phyloP scores from a whole-genome alignment of 2,113 vertebrate species.

The Hippocampus zosterae region DNA sequence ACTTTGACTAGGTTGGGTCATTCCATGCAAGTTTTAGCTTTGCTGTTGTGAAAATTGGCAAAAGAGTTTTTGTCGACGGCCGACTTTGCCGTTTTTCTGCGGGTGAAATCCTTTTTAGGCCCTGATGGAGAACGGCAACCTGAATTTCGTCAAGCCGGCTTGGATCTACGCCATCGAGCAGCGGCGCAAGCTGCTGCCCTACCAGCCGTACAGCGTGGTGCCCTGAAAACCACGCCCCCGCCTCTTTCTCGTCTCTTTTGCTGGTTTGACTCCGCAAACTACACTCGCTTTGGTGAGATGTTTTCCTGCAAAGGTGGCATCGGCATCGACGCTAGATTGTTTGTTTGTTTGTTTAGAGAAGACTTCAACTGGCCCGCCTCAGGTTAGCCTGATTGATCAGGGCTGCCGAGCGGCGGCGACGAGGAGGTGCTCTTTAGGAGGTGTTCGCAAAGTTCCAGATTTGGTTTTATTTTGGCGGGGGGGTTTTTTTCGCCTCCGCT shows the following conservation, averaged over 20 bases:
- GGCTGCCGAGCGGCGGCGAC: slow-evolving; percentile 18
- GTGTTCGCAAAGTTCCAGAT: slow-evolving; percentile 24
- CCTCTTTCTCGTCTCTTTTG: neutral
- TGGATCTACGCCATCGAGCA: slow-evolving; percentile 88
- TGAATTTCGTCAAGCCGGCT: slow-evolving; percentile 83
- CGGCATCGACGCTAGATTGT: neutral
- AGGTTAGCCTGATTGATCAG: slow-evolving; percentile 36
- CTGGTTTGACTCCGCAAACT: slow-evolving; percentile 18
- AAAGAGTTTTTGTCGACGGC: no score
- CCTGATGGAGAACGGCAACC: slow-evolving; percentile 79
- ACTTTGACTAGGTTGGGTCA: no score
- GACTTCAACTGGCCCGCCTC: neutral
- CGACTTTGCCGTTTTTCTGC: neutral
- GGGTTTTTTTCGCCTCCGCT: neutral
- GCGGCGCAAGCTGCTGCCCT: slow-evolving; percentile 80
- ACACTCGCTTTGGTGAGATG: neutral
- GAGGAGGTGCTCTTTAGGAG: slow-evolving; percentile 35
- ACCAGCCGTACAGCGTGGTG: slow-evolving; percentile 84
- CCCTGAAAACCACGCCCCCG: slow-evolving; percentile 42
- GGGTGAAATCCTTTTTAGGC: slow-evolving; percentile 63
- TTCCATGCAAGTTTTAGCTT: no score
- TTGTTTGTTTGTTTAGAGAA: neutral
- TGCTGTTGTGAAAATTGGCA: no score
- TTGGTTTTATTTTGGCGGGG: neutral
- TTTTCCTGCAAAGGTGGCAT: neutral